Conservation (phyloP, 1,140 invertebrate genomes). For the Tetranychus urticae region DNA sequence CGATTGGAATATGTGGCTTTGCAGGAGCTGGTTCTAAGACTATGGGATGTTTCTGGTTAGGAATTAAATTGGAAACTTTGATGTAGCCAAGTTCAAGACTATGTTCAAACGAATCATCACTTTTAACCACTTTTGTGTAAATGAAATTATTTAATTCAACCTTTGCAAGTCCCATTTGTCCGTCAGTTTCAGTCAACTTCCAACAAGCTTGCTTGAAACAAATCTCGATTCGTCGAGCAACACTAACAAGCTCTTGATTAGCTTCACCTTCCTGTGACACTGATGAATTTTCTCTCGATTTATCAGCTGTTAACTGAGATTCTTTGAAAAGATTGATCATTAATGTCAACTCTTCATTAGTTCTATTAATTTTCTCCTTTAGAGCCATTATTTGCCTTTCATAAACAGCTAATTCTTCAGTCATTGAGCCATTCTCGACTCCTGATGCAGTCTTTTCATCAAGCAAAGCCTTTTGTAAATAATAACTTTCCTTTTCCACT, state of each 20-base stretch:
- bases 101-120: constrained; percentile 90
- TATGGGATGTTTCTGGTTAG: constrained; percentile 80
- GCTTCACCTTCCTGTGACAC: constrained; percentile 18
- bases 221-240: constrained; percentile 77
- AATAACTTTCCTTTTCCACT: constrained; percentile 71
- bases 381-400: constrained; percentile 43
- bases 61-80: constrained; percentile 75
- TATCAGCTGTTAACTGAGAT: constrained; percentile 33
- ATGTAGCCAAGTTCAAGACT: constrained; percentile 88
- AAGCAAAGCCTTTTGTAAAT: constrained; percentile 46
- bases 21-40: constrained; percentile 66
- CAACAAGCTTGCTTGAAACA: constrained; percentile 97
- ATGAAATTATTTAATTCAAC: constrained; percentile 84
- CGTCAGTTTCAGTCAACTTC: constrained; percentile 87
- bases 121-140: constrained; percentile 88
- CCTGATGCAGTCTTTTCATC: not conserved
- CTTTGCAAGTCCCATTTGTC: constrained; percentile 88
- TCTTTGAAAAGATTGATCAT: constrained; percentile 66
- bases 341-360: constrained; percentile 77
- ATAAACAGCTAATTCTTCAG: constrained; percentile 1
- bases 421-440: not conserved
- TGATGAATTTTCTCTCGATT: constrained; percentile 9
- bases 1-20: constrained; percentile 66
- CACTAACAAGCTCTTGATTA: constrained; percentile 21
- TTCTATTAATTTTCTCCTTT: constrained; percentile 58